Base-by-base conservation (phyloP, 2,888 invertebrate species). In the Melanostoma scalare region DNA sequence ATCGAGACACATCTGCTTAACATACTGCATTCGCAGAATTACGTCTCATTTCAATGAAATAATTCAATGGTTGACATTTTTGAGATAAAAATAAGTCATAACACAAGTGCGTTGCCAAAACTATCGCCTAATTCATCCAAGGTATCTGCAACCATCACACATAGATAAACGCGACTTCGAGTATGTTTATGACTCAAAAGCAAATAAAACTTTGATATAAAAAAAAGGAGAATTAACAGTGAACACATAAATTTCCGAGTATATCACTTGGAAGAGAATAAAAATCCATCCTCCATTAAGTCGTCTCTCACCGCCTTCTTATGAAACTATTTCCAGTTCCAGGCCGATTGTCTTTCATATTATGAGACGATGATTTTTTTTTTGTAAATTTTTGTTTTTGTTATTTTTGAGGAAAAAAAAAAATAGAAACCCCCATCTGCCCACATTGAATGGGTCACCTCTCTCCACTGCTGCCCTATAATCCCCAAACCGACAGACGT, bases 211-310 rank as follows among this genome's bases (percentile, higher is more conserved):
- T n/a, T 31, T 33, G 9, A 73, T 68, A 55, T 68, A 63, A 61
- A 8, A 58, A 60, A 68, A 69, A 42, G 50, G 48, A 76, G 77
- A 78, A 74, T 74, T 46, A 74, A 71, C 79, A 75, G 52, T 79
- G 79, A 74, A 71, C 74, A 67, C 88, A 89, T 89, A 89, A 89
- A 89, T 89, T 88, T 87, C 87, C 88, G 72, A 87, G 88, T 87
- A 89, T 88, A 88, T 89, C 89, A 89, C 86, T 89, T 89, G 89
- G 89, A 89, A 89, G 87, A 88, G 87, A 88, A 88, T 88, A 89
- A 87, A 81, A 75, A 79, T 74, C 10, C 36, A 46, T 68, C 50
- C 72, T 61, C 20, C 72, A 53, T 44, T 46, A 20, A 63, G 38
- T 33, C 52, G 20, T 44, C 46, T 30, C 56, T 35, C 35, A 10